Conservation (phyloP, 2,888 invertebrate genomes). For the Erebia palarica region DNA sequence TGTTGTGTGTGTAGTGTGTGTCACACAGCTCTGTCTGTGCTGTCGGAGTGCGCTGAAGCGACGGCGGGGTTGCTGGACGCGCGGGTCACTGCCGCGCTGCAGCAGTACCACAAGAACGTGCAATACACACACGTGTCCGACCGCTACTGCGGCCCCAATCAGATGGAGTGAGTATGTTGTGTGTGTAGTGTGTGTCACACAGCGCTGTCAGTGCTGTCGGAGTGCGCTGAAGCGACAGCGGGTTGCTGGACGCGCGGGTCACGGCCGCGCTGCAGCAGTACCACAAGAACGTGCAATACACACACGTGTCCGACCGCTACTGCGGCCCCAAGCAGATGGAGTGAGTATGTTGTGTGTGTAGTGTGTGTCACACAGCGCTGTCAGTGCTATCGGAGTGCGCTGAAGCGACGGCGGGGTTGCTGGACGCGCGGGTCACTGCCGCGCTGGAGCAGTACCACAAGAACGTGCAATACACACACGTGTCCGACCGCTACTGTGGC, state of each 20-base stretch:
- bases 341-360: conserved; percentile 73
- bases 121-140: conserved; percentile 99
- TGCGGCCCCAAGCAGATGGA: conserved; percentile 95
- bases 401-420: conserved; percentile 91
- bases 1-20: not conserved
- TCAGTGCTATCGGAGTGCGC: conserved; percentile 48
- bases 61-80: conserved; percentile 92
- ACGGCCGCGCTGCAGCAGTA: conserved; percentile 90
- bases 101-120: conserved; percentile 91
- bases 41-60: conserved; percentile 94
- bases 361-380: too few relatives aligned
- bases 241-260: conserved; percentile 91
- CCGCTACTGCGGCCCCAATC: conserved; percentile 95
- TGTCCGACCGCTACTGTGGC: conserved; percentile 98
- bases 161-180: conserved; percentile 89
- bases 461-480: conserved; percentile 96
- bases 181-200: not conserved
- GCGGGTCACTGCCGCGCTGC: conserved; percentile 87
- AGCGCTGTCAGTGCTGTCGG: conserved; percentile 78
- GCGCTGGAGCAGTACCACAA: conserved; percentile 91
- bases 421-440: conserved; percentile 91
- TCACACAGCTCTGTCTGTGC: conserved; percentile 6
- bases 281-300: conserved; percentile 93
- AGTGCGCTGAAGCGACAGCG: conserved; percentile 93
- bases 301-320: conserved; percentile 98